Percentiles rank a stretch among this genome's conserved stretches.
Evolutionary conservation across 2,797 vertebrate genomes (phyloP).

Genomic region (Oceanodroma leucorhoa): DNA sequence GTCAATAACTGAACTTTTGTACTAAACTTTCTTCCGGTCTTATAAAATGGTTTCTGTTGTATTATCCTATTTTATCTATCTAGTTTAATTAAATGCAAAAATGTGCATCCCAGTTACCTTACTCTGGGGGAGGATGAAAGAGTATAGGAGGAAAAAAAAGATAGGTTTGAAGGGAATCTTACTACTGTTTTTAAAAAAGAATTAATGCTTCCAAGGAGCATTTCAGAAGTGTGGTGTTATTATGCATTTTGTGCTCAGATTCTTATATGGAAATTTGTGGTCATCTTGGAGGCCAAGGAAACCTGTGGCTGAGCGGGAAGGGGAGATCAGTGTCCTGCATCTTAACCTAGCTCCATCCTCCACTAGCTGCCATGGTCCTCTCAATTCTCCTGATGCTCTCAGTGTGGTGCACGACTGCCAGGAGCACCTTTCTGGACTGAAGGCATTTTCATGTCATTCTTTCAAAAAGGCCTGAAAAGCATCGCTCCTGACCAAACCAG

Average conservation of each 20-base stretch:
- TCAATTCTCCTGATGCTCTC: not conserved
- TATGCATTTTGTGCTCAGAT: not conserved
- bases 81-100: not conserved
- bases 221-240: not conserved
- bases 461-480: not conserved
- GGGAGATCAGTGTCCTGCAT: not conserved
- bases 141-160: not conserved
- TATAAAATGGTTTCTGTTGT: not conserved
- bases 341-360: not conserved
- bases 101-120: not conserved
- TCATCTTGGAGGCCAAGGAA: not conserved
- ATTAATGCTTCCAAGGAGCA: not conserved
- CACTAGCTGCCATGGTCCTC: fast-evolving
- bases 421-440: not conserved
- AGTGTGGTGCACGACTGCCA: fast-evolving
- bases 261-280: not conserved
- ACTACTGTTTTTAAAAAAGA: not conserved
- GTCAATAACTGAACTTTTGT: not conserved
- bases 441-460: not conserved
- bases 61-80: not conserved
- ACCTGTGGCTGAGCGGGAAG: not conserved
- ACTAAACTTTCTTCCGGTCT: not conserved
- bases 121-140: not conserved
- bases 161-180: not conserved
- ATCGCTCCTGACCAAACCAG: not conserved